Evolutionary conservation across 2,113 vertebrate genomes (phyloP), one percentile per base, ranked within the genome.

Genomic region (Semnornis frantzii): DNA sequence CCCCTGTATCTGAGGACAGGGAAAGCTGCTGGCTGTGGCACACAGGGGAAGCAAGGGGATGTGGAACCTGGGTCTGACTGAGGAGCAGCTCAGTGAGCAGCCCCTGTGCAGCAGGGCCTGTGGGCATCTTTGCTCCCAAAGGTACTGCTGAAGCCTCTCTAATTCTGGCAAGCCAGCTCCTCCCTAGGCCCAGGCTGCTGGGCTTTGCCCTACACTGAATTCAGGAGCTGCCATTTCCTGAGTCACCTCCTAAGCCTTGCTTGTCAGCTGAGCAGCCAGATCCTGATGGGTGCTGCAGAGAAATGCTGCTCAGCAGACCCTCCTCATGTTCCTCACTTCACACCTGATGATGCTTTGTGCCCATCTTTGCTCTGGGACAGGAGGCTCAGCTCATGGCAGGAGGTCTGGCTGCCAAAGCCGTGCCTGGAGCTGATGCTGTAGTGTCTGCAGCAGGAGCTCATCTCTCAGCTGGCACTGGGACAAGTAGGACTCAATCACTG

Each of bases 321-420:
- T 37, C 42, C 74, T 87, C 78, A 17, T 2, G 1, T 64, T 85
- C 71, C 4, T 11, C 4, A 30, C 54, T 74, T 71, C 63, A 54
- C 3, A 12, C 72, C 71, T 88, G 63, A 72, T 54, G 54, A 4
- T 57, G 34, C 1, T 20, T 37, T 0, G 1, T 81, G 90, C 48
- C 69, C 86, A 81, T 85, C 75, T 86, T 65, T 79, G 52, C 84
- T 73, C 63, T 42, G 65, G 54, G 58, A 63, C n/a, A 28, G 87
- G 34, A 77, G 39, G 30, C 37, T 63, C 37, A 9, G 80, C 83
- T 83, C 39, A 59, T 5, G 44, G 78, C 65, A 39, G 10, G 27
- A 64, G 58, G 46, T 5, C 19, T 88, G 95, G 34, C 95, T 90
- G 93, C 85, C 70, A 68, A 27, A 76, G 87, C 89, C 65, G 92